Conservation (phyloP, 2,797 vertebrate species). For the Halcyon leucocephala region DNA sequence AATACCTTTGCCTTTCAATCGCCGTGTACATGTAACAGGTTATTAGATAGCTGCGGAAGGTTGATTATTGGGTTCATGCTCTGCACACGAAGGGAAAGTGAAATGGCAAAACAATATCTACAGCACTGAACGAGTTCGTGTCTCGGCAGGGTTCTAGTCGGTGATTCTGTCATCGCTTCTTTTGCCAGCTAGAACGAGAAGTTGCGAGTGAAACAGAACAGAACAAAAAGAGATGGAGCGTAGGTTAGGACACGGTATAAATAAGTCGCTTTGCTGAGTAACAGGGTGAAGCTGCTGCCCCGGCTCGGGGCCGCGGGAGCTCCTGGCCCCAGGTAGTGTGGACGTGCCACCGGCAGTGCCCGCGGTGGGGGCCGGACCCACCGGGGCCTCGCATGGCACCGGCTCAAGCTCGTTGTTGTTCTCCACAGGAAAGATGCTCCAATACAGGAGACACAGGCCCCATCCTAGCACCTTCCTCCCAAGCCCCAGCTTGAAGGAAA, state of each 20-base stretch:
- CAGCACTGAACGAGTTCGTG: neutral
- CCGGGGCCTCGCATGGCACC: neutral
- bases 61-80: constrained; percentile 19
- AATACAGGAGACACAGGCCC: neutral
- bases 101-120: constrained; percentile 17
- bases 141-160: neutral
- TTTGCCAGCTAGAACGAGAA: constrained; percentile 41
- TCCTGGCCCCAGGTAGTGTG: neutral
- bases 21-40: constrained; percentile 32
- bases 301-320: neutral
- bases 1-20: constrained; percentile 30
- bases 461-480: neutral
- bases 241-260: constrained; percentile 33
- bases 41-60: constrained; percentile 26
- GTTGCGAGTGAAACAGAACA: neutral
- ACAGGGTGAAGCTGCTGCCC: neutral
- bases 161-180: neutral
- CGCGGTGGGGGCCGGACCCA: neutral
- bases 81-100: constrained; percentile 36
- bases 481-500: neutral
- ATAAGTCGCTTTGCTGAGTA: neutral
- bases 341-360: neutral
- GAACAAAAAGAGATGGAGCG: neutral
- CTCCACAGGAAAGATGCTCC: neutral
- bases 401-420: neutral